These are phyloP conservation scores for Xestia rhomboidea DNA, from an alignment of 2,888 invertebrate species.

Conservation along the genomic window DNA sequence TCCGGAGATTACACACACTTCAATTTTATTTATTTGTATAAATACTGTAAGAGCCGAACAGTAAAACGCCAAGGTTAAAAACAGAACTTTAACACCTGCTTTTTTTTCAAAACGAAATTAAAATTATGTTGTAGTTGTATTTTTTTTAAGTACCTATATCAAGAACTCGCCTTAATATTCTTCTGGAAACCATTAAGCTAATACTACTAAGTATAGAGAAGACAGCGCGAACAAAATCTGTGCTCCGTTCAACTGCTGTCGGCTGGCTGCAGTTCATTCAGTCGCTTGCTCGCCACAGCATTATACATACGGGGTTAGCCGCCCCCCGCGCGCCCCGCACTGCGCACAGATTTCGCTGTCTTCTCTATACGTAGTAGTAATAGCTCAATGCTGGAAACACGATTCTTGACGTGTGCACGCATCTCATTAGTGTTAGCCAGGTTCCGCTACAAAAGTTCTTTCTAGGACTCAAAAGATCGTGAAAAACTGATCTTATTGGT, in stretches of 20 bases:
- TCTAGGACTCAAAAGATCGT: neutral
- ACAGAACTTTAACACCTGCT: neutral
- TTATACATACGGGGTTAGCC: too few species aligned
- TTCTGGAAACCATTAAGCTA: too few species aligned
- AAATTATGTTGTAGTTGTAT: neutral
- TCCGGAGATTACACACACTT: too few species aligned
- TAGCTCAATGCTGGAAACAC: conserved; percentile 7
- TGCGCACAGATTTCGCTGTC: too few species aligned
- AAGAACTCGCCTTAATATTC: neutral
- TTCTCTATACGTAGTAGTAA: too few species aligned
- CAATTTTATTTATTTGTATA: too few species aligned
- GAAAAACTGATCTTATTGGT: neutral
- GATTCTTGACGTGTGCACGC: conserved; percentile 35
- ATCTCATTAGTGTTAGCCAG: conserved; percentile 40
- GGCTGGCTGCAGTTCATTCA: too few species aligned
- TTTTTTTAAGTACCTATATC: neutral
- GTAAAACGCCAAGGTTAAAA: neutral
- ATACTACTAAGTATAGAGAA: too few species aligned
- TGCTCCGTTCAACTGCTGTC: too few species aligned
- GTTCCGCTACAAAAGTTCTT: neutral
- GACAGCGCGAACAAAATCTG: too few species aligned
- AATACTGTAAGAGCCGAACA: neutral
- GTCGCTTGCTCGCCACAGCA: too few species aligned
- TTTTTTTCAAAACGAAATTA: neutral
- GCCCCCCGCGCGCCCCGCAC: too few species aligned